Evolutionary conservation across 2,888 invertebrate species (phyloP), one percentile per base, ranked within the genome.

Genomic region (Drosophila setosimentum): DNA sequence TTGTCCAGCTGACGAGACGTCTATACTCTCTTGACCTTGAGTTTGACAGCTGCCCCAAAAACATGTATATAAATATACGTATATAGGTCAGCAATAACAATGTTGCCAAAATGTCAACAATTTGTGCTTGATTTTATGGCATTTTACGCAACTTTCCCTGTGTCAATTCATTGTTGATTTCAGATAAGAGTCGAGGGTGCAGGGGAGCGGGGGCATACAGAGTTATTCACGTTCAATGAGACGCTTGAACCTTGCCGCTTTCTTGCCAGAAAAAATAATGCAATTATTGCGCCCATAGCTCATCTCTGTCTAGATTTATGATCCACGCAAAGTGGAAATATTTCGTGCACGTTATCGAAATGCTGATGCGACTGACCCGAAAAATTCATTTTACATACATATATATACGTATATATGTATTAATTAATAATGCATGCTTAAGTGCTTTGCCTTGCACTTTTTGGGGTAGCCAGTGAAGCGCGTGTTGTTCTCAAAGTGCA

Each of bases 81-180:
- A 27, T 50, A 27, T 48, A 45, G 48, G 60, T 27, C 51, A 66
- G 59, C 54, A 53, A 33, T 45, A 50, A 60, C 57, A 50, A 45
- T 29, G 29, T 53, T 75, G 76, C 68, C 55, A 67, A 66, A 72
- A 67, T 77, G 78, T 75, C 73, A 73, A 78, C 67, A 79, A 73
- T 81, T 79, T 79, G 69, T 69, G 82, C 68, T 72, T 74, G 59
- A 68, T 71, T 84, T 87, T 82, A 82, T 87, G 86, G 76, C 72
- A 77, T 69, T 79, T 90, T 87, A 80, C 87, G 87, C 73, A 87
- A 87, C 87, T 87, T 87, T 87, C 87, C 90, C 80, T 87, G 68
- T 32, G 24, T 53, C 40, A 51, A 64, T 62, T 65, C 64, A 49
- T 42, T 57, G 57, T 49, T 55, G 59, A 65, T 69, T 73, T 42